phyloP scores from a whole-genome alignment of 2,888 invertebrate species.

The Palloptera scutellata region DNA sequence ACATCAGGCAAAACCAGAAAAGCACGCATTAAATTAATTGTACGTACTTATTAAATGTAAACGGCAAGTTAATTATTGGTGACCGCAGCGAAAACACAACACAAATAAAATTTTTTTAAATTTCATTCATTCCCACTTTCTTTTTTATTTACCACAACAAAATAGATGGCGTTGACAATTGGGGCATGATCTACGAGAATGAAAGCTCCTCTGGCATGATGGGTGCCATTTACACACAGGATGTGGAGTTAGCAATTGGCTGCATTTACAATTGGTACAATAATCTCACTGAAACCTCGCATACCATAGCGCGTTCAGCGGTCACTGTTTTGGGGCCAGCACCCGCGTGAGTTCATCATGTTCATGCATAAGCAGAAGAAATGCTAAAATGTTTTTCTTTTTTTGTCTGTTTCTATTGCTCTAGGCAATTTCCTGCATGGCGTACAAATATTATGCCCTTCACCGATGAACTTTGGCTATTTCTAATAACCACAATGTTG shows the following conservation, averaged over 20 bases:
- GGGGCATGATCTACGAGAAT: conserved; percentile 59
- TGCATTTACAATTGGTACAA: conserved; percentile 63
- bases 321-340: conserved; percentile 59
- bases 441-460: conserved; percentile 57
- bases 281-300: conserved; percentile 57
- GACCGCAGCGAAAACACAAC: background rate
- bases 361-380: background rate
- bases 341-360: conserved; percentile 48
- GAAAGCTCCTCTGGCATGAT: conserved; percentile 57
- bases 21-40: background rate
- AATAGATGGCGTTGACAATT: conserved; percentile 57
- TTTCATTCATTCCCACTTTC: background rate
- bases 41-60: background rate
- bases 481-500: conserved; percentile 46
- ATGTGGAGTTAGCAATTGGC: conserved; percentile 59
- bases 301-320: conserved; percentile 56
- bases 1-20: background rate
- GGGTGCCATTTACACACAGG: conserved; percentile 56
- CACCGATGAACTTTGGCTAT: conserved; percentile 48
- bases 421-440: conserved; percentile 55
- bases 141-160: too few species aligned
- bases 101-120: background rate
- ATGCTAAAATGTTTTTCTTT: background rate
- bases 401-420: background rate
- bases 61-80: background rate